A percentile compares a stretch with the other conserved stretches of the same genome.
Evolutionary conservation across 2,113 vertebrate genomes (phyloP).

Genomic region (Phainopepla nitens): DNA sequence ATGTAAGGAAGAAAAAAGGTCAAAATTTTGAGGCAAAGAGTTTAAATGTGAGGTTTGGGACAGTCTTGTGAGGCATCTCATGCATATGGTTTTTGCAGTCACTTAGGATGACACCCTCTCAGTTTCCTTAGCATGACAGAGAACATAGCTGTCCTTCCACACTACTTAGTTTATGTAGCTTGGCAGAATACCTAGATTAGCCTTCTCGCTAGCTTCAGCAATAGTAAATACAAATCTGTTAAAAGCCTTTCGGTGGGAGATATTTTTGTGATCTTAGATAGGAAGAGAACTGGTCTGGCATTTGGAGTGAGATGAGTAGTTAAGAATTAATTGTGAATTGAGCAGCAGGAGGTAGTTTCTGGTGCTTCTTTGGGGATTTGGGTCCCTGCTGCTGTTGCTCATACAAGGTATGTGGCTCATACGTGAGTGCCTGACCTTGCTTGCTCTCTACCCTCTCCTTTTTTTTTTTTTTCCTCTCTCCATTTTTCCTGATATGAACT

Average conservation of each 20-base stretch:
- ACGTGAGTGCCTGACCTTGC: neutral
- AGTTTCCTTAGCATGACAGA: neutral
- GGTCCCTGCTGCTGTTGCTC: neutral
- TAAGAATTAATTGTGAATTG: neutral
- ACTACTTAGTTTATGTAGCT: neutral
- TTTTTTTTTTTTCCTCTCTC: neutral
- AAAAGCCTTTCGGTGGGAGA: neutral
- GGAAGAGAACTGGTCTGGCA: neutral
- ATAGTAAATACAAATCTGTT: neutral
- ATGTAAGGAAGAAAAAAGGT: rapidly evolving
- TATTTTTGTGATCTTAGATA: neutral
- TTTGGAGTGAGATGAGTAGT: neutral
- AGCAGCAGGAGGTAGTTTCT: neutral
- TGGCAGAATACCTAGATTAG: neutral
- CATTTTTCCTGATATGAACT: slow-evolving; percentile 13
- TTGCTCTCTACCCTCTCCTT: rapidly evolving
- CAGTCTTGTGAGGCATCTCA: neutral
- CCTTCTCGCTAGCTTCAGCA: neutral
- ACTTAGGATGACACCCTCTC: neutral
- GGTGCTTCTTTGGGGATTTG: neutral
- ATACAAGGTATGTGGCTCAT: neutral
- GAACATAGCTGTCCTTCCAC: neutral
- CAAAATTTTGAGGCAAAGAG: neutral
- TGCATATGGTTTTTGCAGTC: neutral
- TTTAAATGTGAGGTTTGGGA: neutral